Conservation (phyloP, 1,140 invertebrate genomes). For the Heliothis subflexa region DNA sequence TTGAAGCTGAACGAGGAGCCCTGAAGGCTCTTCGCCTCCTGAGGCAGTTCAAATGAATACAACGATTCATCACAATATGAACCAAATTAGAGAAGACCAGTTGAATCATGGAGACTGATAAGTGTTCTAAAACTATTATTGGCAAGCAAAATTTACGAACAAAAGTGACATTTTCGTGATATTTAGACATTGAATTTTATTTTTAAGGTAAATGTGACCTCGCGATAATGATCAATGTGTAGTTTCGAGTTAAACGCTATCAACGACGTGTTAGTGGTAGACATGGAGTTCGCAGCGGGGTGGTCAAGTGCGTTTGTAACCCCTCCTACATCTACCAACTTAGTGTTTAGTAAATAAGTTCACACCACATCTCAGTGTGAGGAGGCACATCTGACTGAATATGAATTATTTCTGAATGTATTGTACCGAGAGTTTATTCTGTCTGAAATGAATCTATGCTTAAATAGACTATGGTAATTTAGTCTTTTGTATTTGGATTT, state of each 20-base stretch:
- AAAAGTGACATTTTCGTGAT: slow-evolving; percentile 59
- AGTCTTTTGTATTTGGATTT: slow-evolving; percentile 28
- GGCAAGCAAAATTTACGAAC: slow-evolving; percentile 57
- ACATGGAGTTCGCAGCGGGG: slow-evolving; percentile 28
- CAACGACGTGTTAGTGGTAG: slow-evolving; percentile 9
- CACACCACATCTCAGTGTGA: slow-evolving; percentile 45
- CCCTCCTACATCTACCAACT: slow-evolving; percentile 28
- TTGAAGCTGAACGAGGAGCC: slow-evolving; percentile 11
- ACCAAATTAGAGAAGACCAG: slow-evolving; percentile 63
- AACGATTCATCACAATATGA: slow-evolving; percentile 66
- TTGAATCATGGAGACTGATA: slow-evolving; percentile 66
- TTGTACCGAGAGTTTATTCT: slow-evolving; percentile 43
- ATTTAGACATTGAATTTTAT: slow-evolving; percentile 62
- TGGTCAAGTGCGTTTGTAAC: background rate
- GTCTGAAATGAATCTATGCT: slow-evolving; percentile 46
- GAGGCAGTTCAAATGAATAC: slow-evolving; percentile 42
- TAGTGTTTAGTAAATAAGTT: slow-evolving; percentile 43
- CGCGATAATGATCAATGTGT: slow-evolving; percentile 53
- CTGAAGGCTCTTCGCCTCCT: slow-evolving; percentile 25
- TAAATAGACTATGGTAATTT: slow-evolving; percentile 32
- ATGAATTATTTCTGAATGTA: slow-evolving; percentile 46
- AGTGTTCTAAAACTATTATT: slow-evolving; percentile 67
- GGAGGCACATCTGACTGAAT: slow-evolving; percentile 47
- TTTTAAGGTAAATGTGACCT: slow-evolving; percentile 60
- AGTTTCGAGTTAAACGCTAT: slow-evolving; percentile 19